Evolutionary conservation across 2,113 vertebrate genomes (phyloP), one percentile per base, ranked within the genome.

Genomic region (Atrichornis clamosus): DNA sequence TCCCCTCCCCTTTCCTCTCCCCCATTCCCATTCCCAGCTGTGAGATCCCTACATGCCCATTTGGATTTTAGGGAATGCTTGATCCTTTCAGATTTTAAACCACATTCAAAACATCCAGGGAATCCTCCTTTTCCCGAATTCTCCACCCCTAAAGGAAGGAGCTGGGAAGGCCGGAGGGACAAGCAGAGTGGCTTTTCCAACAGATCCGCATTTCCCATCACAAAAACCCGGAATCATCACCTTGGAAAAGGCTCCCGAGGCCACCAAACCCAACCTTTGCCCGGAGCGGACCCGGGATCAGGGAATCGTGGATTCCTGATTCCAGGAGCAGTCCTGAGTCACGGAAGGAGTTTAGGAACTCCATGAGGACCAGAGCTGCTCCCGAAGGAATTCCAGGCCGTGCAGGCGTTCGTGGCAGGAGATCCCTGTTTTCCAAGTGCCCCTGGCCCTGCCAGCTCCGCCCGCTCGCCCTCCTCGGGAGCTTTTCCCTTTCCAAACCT

Each of bases 241-340:
- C 5, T 10, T 13, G 55, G 55, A 2, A 69, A 44, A 53, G 2
- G 8, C 28, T 47, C 44, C 72, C 62, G 10, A 52, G 32, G 3
- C 21, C 62, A 15, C 17, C 22, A 23, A 62, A 46, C 3, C 74
- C 55, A 20, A 16, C 19, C 27, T 16, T 28, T 33, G 63, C 18
- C 22, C 13, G 0, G 0, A 1, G 1, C 17, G 22, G 13, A 0
- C 8, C 32, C 1, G 1, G 55, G 23, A 14, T 64, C 2, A 2
- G 82, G 64, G 76, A 72, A 13, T 63, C 47, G 44, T 49, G 44
- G 65, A 7, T 21, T n/a, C n/a, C n/a, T n/a, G n/a, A n/a, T n/a
- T n/a, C 37, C 50, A 28, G 6, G 12, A 69, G 59, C 49, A 42
- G 30, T 23, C 1, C 82, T 10, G 49, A 26, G 27, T 13, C 11